phyloP scores from a whole-genome alignment of 2,888 invertebrate genomes.

The Drosophila anomelani region DNA sequence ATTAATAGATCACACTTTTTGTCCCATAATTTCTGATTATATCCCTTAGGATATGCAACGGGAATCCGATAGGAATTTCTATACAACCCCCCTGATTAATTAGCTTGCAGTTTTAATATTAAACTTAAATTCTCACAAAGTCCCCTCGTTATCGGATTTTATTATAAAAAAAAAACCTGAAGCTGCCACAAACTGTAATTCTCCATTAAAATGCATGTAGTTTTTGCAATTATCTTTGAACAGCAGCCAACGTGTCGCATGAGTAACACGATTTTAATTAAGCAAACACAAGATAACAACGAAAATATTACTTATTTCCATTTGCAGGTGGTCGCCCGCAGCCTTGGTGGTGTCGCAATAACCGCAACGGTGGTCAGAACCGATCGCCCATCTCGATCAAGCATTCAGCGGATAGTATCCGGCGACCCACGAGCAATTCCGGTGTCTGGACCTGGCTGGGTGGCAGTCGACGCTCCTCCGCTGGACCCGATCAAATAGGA shows the following conservation, averaged over 20 bases:
- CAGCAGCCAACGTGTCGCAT: conserved; percentile 61
- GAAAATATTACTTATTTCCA: conserved; percentile 29
- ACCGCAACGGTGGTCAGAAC: conserved; percentile 82
- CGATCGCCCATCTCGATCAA: conserved; percentile 84
- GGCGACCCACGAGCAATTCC: conserved; percentile 84
- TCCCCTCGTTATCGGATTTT: background rate
- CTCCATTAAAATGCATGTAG: conserved; percentile 14
- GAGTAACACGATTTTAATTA: conserved; percentile 77
- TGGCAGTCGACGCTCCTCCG: conserved; percentile 83
- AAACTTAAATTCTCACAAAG: background rate
- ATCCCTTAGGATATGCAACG: no score
- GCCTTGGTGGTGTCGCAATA: conserved; percentile 85
- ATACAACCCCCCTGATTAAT: no score
- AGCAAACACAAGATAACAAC: conserved; percentile 48
- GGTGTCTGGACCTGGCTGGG: conserved; percentile 85
- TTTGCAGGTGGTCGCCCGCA: conserved; percentile 83
- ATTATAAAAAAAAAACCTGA: background rate
- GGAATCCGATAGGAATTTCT: no score
- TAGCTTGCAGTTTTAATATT: no score
- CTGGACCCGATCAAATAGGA: conserved; percentile 85
- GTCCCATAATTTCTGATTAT: no score
- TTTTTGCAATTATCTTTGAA: conserved; percentile 28
- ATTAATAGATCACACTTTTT: no score
- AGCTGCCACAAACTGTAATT: conserved; percentile 41
- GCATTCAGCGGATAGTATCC: conserved; percentile 85